Conservation (phyloP, 1,140 invertebrate genomes). For the Asbolus verrucosus region DNA sequence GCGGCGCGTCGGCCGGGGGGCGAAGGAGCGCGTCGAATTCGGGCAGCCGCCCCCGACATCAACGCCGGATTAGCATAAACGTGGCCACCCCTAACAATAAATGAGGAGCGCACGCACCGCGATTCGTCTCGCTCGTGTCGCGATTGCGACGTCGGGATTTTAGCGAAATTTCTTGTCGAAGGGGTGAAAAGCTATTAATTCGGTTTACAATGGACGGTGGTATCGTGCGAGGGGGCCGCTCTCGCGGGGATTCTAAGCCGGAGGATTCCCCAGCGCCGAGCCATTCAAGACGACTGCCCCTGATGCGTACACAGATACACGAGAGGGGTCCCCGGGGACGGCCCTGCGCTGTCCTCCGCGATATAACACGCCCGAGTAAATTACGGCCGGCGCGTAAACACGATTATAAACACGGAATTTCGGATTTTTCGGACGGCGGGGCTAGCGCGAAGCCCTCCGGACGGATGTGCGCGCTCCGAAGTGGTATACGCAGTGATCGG, state of each 20-base stretch:
- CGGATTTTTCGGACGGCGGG: neutral
- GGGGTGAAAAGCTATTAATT: constrained; percentile 34
- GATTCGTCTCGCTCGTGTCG: constrained; percentile 22
- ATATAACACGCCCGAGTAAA: constrained; percentile 16
- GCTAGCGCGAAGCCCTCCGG: no score
- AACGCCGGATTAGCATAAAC: constrained; percentile 25
- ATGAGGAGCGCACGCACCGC: neutral
- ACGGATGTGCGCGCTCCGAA: neutral
- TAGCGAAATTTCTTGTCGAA: neutral
- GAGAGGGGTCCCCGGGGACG: neutral
- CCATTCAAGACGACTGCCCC: constrained; percentile 20
- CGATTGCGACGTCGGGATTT: constrained; percentile 26
- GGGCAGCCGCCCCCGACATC: constrained; percentile 17
- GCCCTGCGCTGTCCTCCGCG: constrained; percentile 3
- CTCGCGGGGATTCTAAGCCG: constrained; percentile 24
- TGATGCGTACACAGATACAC: neutral
- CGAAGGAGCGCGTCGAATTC: neutral
- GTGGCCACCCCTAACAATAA: no score
- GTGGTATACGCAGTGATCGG: no score
- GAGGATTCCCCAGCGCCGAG: constrained; percentile 23
- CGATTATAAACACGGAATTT: constrained; percentile 11
- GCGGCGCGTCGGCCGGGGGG: no score
- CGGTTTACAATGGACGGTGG: constrained; percentile 12
- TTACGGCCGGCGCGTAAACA: constrained; percentile 26
- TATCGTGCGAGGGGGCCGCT: constrained; percentile 12